A percentile compares a stretch with the other conserved stretches of the same genome.
Conservation (phyloP, 2,113 vertebrate genomes). For the Menura novaehollandiae region DNA sequence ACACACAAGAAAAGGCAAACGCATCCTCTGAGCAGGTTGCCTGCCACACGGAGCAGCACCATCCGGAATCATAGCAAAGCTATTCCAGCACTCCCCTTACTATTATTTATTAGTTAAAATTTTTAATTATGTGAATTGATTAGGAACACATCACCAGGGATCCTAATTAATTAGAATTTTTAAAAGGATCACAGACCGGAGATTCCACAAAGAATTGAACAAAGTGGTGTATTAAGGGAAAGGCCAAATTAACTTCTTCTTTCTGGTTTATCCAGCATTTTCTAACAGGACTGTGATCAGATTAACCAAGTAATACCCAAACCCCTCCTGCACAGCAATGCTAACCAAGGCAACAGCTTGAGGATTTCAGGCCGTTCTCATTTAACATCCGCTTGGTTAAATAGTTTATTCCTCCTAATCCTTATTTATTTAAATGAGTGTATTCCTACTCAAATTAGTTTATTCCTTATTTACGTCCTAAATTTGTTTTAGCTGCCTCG, state of each 20-base stretch:
- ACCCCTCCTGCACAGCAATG: not conserved
- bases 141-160: slow-evolving; percentile 56
- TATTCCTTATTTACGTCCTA: not conserved
- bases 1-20: not conserved
- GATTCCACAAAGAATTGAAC: slow-evolving; percentile 37
- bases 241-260: slow-evolving; percentile 30
- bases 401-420: not conserved
- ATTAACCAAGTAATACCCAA: not conserved
- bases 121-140: slow-evolving; percentile 66
- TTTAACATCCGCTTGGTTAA: not conserved
- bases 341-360: not conserved
- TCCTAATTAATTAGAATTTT: slow-evolving; percentile 62
- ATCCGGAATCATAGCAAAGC: not conserved
- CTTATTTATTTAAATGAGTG: not conserved
- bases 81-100: not conserved
- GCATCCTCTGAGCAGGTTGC: not conserved
- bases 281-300: not conserved
- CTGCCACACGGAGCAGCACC: not conserved
- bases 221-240: slow-evolving; percentile 1
- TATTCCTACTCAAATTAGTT: not conserved
- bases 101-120: slow-evolving; percentile 59
- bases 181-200: slow-evolving; percentile 46
- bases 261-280: not conserved
- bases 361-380: not conserved
- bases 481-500: not conserved